Percentiles rank a stretch among this genome's conserved stretches.
phyloP scores from a whole-genome alignment of 1,140 invertebrate species.

The Trachelipus rathkii region DNA sequence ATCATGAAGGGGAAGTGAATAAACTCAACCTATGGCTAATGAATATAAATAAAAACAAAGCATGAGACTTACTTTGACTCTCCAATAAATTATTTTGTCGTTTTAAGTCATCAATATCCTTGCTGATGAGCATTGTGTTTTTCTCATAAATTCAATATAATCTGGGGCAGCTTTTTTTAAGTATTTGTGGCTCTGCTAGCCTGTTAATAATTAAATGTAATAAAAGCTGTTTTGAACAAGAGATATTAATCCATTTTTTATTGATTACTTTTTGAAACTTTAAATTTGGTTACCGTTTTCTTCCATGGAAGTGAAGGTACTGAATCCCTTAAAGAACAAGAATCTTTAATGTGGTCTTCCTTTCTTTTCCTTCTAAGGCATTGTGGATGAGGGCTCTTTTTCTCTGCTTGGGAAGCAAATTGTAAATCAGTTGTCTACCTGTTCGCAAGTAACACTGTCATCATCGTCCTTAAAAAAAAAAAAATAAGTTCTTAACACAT shows the following conservation, averaged over 20 bases:
- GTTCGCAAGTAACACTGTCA: constrained; percentile 32
- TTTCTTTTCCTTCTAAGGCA: constrained; percentile 87
- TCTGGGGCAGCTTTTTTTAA: constrained; percentile 98
- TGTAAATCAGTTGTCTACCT: constrained; percentile 24
- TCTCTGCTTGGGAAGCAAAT: constrained; percentile 72
- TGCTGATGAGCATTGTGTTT: constrained; percentile 86
- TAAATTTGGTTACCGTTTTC: constrained; percentile 70
- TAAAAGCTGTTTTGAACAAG: no score
- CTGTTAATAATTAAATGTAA: constrained; percentile 53
- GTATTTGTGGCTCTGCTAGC: constrained; percentile 93
- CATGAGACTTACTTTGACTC: constrained; percentile 70
- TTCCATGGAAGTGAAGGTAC: constrained; percentile 85
- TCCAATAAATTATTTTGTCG: constrained; percentile 84
- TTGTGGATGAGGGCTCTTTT: constrained; percentile 96
- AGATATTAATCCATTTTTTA: no score
- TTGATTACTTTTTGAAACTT: no score
- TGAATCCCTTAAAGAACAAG: constrained; percentile 83
- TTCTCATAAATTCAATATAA: constrained; percentile 91
- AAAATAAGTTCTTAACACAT: no score
- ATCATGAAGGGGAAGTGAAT: no score
- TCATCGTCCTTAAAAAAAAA: constrained; percentile 43
- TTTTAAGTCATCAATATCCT: constrained; percentile 91
- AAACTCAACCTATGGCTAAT: no score
- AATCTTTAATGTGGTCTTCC: constrained; percentile 98
- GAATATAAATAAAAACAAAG: no score